Evolutionary conservation across 2,113 vertebrate genomes (phyloP).

Genomic region (Rhynchomys soricoides): DNA sequence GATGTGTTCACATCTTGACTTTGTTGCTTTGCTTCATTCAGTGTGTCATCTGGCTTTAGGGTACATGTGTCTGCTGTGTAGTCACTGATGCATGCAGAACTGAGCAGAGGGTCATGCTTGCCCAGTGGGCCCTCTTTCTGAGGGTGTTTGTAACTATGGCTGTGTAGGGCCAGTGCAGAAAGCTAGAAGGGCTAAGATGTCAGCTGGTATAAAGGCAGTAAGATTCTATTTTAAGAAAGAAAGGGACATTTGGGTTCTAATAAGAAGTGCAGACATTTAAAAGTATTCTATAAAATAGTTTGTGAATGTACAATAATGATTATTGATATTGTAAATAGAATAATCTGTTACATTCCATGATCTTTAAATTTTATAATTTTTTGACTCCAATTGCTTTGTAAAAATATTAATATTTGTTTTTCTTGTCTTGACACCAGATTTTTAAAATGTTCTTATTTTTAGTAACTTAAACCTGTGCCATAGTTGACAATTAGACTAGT

Average conservation of each 20-base stretch:
- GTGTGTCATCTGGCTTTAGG: slow-evolving; percentile 89
- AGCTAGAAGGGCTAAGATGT: slow-evolving; percentile 82
- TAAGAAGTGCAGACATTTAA: background rate
- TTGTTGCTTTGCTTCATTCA: slow-evolving; percentile 86
- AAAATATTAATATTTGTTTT: slow-evolving; percentile 77
- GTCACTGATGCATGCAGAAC: slow-evolving; percentile 91
- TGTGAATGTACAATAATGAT: slow-evolving; percentile 78
- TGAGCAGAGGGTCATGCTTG: slow-evolving; percentile 87
- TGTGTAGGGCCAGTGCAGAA: slow-evolving; percentile 88
- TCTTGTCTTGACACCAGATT: slow-evolving; percentile 13
- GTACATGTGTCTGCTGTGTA: slow-evolving; percentile 91
- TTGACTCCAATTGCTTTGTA: slow-evolving; percentile 77
- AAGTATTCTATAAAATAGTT: slow-evolving; percentile 79
- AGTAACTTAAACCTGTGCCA: background rate
- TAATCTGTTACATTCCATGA: slow-evolving; percentile 76
- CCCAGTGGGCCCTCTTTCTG: slow-evolving; percentile 81
- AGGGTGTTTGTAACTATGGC: slow-evolving; percentile 83
- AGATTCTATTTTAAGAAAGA: slow-evolving; percentile 69
- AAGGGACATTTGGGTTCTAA: slow-evolving; percentile 49
- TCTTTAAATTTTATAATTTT: slow-evolving; percentile 83
- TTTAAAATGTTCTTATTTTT: slow-evolving; percentile 41
- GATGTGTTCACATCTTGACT: slow-evolving; percentile 80
- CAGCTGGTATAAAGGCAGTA: slow-evolving; percentile 77
- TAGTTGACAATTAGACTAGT: slow-evolving; percentile 10
- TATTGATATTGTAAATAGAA: slow-evolving; percentile 81